These are phyloP conservation scores for Dryobotodes eremita DNA, from an alignment of 2,888 invertebrate species.

Conservation along the genomic window DNA sequence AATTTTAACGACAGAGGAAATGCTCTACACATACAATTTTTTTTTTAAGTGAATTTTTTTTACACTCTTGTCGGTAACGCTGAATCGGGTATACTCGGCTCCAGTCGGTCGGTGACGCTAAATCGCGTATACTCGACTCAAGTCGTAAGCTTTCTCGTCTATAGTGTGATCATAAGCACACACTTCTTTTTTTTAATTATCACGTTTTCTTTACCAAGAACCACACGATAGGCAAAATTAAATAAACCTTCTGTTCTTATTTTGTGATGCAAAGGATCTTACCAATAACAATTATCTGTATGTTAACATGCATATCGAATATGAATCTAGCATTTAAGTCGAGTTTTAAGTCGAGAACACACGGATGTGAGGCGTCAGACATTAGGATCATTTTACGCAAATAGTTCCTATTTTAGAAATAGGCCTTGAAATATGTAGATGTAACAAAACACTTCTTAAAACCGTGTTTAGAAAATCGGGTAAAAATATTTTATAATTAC, in stretches of 20 bases:
- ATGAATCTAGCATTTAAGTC: slow-evolving; percentile 57
- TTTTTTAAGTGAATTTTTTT: too few relatives aligned
- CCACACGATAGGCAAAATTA: not conserved
- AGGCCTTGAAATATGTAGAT: not conserved
- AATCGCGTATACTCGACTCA: too few relatives aligned
- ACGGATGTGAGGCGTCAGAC: not conserved
- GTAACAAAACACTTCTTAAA: not conserved
- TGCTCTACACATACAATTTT: too few relatives aligned
- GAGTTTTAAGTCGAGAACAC: slow-evolving; percentile 18
- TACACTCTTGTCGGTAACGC: too few relatives aligned
- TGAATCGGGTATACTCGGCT: too few relatives aligned
- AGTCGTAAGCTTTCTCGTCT: too few relatives aligned
- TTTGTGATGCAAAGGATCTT: slow-evolving; percentile 10
- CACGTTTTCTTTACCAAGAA: not conserved
- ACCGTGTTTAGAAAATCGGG: not conserved
- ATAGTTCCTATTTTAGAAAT: not conserved
- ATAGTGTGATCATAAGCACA: too few relatives aligned
- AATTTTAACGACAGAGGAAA: too few relatives aligned
- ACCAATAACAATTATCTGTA: slow-evolving; percentile 63
- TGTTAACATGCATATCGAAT: slow-evolving; percentile 64
- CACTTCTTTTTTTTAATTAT: too few relatives aligned
- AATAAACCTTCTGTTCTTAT: slow-evolving; percentile 25
- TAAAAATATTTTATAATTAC: not conserved
- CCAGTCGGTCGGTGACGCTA: too few relatives aligned
- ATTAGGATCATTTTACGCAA: not conserved